Evolutionary conservation across 2,888 invertebrate species (phyloP).

Genomic region (Mythimna ferrago): DNA sequence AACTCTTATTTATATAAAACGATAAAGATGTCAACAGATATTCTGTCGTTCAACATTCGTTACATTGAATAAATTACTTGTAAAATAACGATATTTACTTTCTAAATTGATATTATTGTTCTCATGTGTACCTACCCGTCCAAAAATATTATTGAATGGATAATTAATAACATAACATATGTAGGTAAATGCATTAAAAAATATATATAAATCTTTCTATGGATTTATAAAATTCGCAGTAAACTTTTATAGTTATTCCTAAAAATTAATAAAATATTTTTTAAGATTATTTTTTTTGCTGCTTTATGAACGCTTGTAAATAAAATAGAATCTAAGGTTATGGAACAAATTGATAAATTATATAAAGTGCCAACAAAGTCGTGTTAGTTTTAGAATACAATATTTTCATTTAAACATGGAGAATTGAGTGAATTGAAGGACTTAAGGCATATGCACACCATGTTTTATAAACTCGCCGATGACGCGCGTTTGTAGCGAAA

Average conservation of each 20-base stretch:
- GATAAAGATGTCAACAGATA: background rate
- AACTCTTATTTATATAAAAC: background rate
- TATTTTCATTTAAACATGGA: constrained; percentile 25
- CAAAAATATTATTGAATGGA: constrained; percentile 51
- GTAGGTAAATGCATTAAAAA: constrained; percentile 22
- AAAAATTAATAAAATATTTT: constrained; percentile 23
- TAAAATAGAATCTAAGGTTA: constrained; percentile 48
- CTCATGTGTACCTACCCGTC: constrained; percentile 62
- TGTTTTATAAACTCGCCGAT: too few relatives aligned
- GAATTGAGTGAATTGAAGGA: constrained; percentile 20
- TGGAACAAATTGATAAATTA: constrained; percentile 58
- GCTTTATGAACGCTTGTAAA: constrained; percentile 55
- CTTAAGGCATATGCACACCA: background rate
- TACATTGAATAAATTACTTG: background rate
- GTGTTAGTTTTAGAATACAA: constrained; percentile 43
- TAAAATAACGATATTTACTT: background rate
- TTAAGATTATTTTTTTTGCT: constrained; percentile 27
- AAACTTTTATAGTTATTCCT: constrained; percentile 16
- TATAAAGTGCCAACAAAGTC: constrained; percentile 70
- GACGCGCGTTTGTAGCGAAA: too few relatives aligned
- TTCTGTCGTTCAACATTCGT: background rate
- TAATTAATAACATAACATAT: constrained; percentile 29
- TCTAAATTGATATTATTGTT: constrained; percentile 10
- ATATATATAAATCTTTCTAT: constrained; percentile 20
- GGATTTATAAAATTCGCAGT: constrained; percentile 27